Evolutionary conservation across 2,888 invertebrate species (phyloP).

Genomic region (Pecten maximus): DNA sequence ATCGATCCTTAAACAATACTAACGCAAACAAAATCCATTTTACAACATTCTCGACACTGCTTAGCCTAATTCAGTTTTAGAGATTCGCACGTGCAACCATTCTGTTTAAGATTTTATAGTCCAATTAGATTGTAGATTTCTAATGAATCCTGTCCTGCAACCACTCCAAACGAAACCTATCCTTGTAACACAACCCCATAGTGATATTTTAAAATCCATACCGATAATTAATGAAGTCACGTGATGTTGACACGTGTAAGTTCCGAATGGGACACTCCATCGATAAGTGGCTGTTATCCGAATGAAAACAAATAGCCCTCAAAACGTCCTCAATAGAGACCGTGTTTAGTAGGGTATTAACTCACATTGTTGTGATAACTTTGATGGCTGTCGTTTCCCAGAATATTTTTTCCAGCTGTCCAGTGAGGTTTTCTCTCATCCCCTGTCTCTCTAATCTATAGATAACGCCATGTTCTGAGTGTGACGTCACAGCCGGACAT

Average conservation of each 20-base stretch:
- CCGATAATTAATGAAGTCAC: not conserved
- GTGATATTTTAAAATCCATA: not conserved
- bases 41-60: no score
- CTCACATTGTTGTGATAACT: not conserved
- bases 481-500: not conserved
- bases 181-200: not conserved
- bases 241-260: slow-evolving; percentile 7
- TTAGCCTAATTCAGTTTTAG: no score
- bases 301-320: slow-evolving; percentile 22
- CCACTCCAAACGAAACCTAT: not conserved
- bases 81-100: not conserved
- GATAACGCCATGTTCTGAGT: not conserved
- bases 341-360: not conserved
- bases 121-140: not conserved
- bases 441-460: not conserved
- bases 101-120: not conserved
- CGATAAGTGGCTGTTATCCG: not conserved
- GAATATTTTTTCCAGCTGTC: not conserved
- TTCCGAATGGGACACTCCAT: slow-evolving; percentile 1
- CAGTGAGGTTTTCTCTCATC: not conserved
- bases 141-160: not conserved
- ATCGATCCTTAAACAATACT: no score
- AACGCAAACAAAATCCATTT: no score
- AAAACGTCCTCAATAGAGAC: not conserved
- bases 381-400: not conserved